Percentiles rank a stretch among this genome's conserved stretches.
These are phyloP conservation scores for Proteles cristata DNA, from an alignment of 2,113 vertebrate genomes.

Conservation along the genomic window DNA sequence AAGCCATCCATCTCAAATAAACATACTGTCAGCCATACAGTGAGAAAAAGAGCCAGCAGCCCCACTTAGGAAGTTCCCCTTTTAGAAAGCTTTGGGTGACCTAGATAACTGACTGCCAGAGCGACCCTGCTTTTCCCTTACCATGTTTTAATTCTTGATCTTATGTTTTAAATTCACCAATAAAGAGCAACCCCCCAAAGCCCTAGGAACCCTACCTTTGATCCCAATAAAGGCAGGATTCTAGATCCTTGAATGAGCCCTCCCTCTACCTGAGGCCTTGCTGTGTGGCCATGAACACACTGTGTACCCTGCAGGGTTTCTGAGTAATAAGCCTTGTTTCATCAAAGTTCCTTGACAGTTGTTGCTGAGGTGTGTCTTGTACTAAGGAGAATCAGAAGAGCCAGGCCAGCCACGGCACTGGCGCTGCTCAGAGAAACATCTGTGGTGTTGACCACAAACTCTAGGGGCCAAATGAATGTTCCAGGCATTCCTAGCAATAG, in stretches of 20 bases:
- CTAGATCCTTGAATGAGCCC: not conserved
- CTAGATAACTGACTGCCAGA: not conserved
- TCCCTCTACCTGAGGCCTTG: not conserved
- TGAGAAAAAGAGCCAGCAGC: not conserved
- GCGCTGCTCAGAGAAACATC: not conserved
- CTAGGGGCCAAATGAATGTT: not conserved
- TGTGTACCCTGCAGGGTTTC: not conserved
- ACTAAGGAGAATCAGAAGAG: not conserved
- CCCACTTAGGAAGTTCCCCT: not conserved
- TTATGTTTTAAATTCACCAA: slow-evolving; percentile 6
- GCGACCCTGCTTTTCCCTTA: not conserved
- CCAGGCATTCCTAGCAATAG: not conserved
- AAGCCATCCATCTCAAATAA: not conserved
- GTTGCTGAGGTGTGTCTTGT: not conserved
- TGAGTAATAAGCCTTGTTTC: not conserved
- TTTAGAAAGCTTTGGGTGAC: not conserved
- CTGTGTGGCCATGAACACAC: not conserved
- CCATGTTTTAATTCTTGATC: not conserved
- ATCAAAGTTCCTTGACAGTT: not conserved
- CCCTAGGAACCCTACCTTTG: no score
- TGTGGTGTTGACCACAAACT: not conserved
- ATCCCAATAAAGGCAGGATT: not conserved
- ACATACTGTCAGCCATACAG: not conserved
- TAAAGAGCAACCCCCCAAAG: not conserved
- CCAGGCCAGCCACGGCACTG: not conserved